Conservation (phyloP, 1,140 invertebrate species). For the roundworm (Caenorhabditis elegans) region WBcel235 BX284606.5:17390501-17391000, state of each 20-base stretch:
- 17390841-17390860: neutral
- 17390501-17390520: slow-evolving; percentile 22
- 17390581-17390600: neutral
- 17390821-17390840: neutral
- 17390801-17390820: slow-evolving; percentile 28
- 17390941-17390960: too few species aligned
- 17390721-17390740: neutral
- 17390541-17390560: slow-evolving; percentile 11
- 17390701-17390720: slow-evolving; percentile 13
- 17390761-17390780: neutral
- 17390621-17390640: neutral
- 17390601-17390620: slow-evolving; percentile 4
- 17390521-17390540: neutral
- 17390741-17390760: slow-evolving; percentile 13
- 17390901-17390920: slow-evolving; percentile 1
- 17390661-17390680: slow-evolving; percentile 21
- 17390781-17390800: slow-evolving; percentile 4
- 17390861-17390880: neutral
- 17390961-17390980: neutral
- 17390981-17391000: neutral
- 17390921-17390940: neutral
- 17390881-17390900: slow-evolving; percentile 16
- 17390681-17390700: slow-evolving; percentile 24
- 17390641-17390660: neutral
- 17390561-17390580: too few species aligned